A percentile compares a stretch with the other conserved stretches of the same genome.
Evolutionary conservation across 2,113 vertebrate species (phyloP).

Genomic region (Cranoglanis bouderius): DNA sequence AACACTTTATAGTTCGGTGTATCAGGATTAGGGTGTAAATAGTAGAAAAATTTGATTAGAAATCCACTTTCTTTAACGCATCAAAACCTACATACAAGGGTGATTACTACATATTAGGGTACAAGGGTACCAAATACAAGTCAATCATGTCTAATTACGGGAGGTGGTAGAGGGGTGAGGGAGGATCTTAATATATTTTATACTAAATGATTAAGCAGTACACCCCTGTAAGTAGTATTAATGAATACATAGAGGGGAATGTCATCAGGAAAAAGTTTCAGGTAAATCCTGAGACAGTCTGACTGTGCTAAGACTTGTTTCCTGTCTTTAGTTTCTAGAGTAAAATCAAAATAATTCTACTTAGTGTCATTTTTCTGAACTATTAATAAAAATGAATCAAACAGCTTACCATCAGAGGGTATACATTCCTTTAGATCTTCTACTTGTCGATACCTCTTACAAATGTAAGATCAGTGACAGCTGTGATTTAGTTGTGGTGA

Average conservation of each 20-base stretch:
- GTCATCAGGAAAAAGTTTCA: background rate
- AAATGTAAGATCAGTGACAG: constrained; percentile 1
- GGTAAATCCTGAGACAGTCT: background rate
- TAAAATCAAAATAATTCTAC: background rate
- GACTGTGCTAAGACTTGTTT: background rate
- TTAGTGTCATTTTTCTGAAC: no score
- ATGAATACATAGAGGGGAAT: background rate
- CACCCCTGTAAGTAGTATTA: background rate
- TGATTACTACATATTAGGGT: background rate
- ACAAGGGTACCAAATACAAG: background rate
- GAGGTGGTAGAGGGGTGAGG: background rate
- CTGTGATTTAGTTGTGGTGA: constrained; percentile 54
- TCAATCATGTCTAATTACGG: background rate
- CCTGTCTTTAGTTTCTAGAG: background rate
- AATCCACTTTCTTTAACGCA: background rate
- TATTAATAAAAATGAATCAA: constrained; percentile 4
- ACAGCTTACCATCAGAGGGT: constrained; percentile 45
- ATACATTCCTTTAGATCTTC: background rate
- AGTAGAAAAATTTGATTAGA: background rate
- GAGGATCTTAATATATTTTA: no score
- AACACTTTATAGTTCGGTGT: background rate
- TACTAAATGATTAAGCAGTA: background rate
- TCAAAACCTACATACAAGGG: background rate
- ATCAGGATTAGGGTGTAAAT: background rate
- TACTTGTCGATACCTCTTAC: background rate